These are phyloP conservation scores for Bubo blakistoni DNA, from an alignment of 2,113 vertebrate genomes.

Conservation along the genomic window DNA sequence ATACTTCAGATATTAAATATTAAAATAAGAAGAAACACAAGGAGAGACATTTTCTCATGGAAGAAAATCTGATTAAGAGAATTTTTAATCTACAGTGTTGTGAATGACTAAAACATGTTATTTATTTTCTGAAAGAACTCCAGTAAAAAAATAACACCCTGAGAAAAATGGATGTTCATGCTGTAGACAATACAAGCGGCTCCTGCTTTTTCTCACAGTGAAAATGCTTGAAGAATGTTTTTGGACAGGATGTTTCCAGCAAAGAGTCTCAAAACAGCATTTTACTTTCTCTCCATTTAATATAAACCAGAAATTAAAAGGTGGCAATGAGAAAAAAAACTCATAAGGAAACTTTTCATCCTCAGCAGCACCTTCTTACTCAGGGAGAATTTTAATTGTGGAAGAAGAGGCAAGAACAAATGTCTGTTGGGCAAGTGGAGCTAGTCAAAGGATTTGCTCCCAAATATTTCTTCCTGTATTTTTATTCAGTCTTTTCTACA, in stretches of 20 bases:
- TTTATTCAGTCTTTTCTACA: neutral
- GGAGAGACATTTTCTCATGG: neutral
- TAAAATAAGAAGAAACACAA: neutral
- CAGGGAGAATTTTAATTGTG: neutral
- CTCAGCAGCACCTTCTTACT: neutral
- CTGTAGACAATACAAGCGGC: constrained; percentile 41
- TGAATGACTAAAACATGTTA: constrained; percentile 43
- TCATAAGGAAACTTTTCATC: neutral
- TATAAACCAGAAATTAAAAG: constrained; percentile 20
- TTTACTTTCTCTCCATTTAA: neutral
- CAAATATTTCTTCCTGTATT: neutral
- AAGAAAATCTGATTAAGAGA: neutral
- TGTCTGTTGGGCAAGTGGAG: neutral
- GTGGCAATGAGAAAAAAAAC: neutral
- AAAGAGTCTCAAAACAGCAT: neutral
- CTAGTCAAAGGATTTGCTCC: neutral
- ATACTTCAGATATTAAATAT: neutral
- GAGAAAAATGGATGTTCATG: constrained; percentile 39
- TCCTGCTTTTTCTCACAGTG: constrained; percentile 56
- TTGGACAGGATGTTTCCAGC: constrained; percentile 42
- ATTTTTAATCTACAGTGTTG: constrained; percentile 17
- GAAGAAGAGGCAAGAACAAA: neutral
- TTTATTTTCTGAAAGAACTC: constrained; percentile 50
- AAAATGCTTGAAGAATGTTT: constrained; percentile 49
- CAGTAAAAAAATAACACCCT: neutral